Evolutionary conservation across 2,113 vertebrate species (phyloP), one percentile per base, ranked within the genome.

Genomic region (Lontra canadensis): DNA sequence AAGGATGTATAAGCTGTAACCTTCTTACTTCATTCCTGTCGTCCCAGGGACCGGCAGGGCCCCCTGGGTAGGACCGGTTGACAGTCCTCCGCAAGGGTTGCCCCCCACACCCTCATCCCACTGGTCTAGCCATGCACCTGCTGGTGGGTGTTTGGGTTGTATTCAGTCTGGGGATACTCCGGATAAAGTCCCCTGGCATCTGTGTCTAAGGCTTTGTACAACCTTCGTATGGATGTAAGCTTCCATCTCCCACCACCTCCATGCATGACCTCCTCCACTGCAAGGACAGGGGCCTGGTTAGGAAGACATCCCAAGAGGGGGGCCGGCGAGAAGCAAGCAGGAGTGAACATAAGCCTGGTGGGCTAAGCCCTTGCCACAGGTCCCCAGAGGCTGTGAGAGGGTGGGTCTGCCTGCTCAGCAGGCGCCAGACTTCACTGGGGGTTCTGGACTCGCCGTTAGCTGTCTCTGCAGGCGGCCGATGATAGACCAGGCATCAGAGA

Each of bases 11-110:
- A 74, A 42, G 88, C 1, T 71, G 31, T 14, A 44, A 92, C 94
- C 76, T 96, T 92, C 63, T 20, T n/a, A 34, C 84, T 95, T 97
- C 96, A 96, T 97, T 98, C 92, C 63, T 96, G 9, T 84, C 44
- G 31, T 36, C 97, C 83, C 74, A 14, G 96, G 95, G 96, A 97
- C 61, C 36, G 0, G 31, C 8, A 8, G 36, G 95, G 96, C 92
- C 94, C 90, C 80, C 78, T 87, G 92, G 90, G 87, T 93, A 21
- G 69, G 0, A 88, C 83, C 88, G 42, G 69, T 76, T 69, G 57
- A 95, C 81, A 36, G 61, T 69, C 57, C 20, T 57, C 57, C 23
- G 57, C 57, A 57, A 57, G 57, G 20, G 57, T 57, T 23, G 57
- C 57, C 57, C 20, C 57, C 20, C 4, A 15, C 57, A 57, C 20